These are phyloP conservation scores for Indicator maculatus DNA, from an alignment of 2,113 vertebrate genomes.

Conservation along the genomic window DNA sequence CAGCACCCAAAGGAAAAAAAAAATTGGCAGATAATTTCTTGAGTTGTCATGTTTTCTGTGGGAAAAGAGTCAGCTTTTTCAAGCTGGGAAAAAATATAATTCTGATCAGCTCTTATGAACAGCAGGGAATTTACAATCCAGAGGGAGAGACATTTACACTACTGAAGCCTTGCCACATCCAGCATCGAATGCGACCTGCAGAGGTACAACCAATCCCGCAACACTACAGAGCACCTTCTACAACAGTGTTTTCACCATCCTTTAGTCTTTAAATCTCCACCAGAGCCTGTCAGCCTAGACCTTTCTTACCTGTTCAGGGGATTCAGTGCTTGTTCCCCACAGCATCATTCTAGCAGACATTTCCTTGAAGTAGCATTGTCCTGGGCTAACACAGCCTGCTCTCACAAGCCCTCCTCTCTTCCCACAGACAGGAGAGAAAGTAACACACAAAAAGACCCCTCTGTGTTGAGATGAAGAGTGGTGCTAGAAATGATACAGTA, in stretches of 20 bases:
- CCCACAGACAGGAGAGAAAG: too few species aligned
- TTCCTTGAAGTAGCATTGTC: not conserved
- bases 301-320: not conserved
- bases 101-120: not conserved
- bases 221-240: not conserved
- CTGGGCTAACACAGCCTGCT: too few species aligned
- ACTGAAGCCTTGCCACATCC: not conserved
- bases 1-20: not conserved
- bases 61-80: constrained; percentile 37
- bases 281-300: not conserved
- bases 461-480: too few species aligned
- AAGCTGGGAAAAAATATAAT: not conserved
- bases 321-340: accelerated
- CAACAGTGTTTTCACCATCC: not conserved
- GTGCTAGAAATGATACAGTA: too few species aligned
- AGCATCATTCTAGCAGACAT: not conserved
- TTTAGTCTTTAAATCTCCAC: not conserved
- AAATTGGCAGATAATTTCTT: constrained; percentile 29
- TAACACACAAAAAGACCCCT: too few species aligned
- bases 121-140: not conserved
- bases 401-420: too few species aligned
- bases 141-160: not conserved
- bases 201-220: not conserved
- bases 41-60: constrained; percentile 49
- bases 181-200: not conserved